Base-by-base conservation (phyloP, 2,797 vertebrate genomes). In the Astyanax mexicanus region DNA sequence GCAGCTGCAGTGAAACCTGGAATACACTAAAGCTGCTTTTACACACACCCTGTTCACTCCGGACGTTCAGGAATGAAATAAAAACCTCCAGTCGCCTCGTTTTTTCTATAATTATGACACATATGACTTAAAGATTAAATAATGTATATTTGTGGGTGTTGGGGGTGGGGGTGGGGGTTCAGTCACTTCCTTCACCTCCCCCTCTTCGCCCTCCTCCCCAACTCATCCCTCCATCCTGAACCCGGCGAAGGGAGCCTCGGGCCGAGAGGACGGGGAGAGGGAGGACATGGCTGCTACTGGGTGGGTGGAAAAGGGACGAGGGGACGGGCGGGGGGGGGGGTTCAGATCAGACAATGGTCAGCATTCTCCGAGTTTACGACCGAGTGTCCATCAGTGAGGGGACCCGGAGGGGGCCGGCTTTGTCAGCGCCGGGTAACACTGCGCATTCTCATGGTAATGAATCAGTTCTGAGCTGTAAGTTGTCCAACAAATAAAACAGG, bases 401-500 rank as follows among this genome's bases (percentile, higher is more conserved):
- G 93, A 89, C 87, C 93, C 91, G 78, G 77, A 89, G 89, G 89
- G 90, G 91, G 79, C 73, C 77, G 93, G 95, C 95, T 96, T 97
- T 97, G 96, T 97, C 94, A 96, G 95, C 95, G 95, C 94, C 93
- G 91, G 94, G 92, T 80, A 93, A 93, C 93, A 89, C 88, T 47
- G 19, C 7, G 92, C 92, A 96, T 98, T 98, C 94, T 97, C 95
- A 97, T 98, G 96, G 94, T 97, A 98, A 98, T 98, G 92, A 88
- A 89, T 89, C 85, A 86, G 90, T 91, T 95, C 92, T 93, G 94
- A 94, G 94, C 95, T 95, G 93, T 91, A 93, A 95, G 95, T 96
- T 95, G 95, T 95, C 95, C 95, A 96, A 95, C 93, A 96, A 96
- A 97, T 97, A 94, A 96, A 97, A 96, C 93, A 92, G 94, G 93